phyloP scores from a whole-genome alignment of 2,888 invertebrate species.

The Phorcus lineatus region DNA sequence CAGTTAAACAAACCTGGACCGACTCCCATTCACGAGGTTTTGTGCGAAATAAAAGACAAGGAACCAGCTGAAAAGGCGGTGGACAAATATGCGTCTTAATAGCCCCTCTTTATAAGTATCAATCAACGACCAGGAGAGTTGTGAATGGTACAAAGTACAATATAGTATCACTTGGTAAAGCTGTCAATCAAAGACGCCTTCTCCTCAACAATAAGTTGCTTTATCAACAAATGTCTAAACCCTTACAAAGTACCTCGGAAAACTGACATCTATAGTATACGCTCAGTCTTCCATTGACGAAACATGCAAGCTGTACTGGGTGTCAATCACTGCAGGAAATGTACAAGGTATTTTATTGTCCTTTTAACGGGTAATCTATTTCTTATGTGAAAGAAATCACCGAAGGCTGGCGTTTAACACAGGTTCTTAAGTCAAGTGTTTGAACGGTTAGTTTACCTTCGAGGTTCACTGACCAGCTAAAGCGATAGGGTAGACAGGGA shows the following conservation, averaged over 20 bases:
- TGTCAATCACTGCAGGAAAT: neutral
- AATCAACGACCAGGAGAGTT: neutral
- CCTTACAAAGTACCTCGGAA: neutral
- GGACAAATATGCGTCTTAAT: neutral
- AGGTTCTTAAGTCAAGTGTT: neutral
- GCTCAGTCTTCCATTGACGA: neutral
- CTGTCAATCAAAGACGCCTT: neutral
- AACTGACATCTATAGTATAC: neutral
- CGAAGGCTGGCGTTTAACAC: neutral
- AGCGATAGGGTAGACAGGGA: too few relatives aligned
- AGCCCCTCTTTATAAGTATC: neutral
- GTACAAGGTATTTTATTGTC: constrained; percentile 1
- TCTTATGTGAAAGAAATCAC: constrained; percentile 16
- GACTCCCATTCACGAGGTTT: too few relatives aligned
- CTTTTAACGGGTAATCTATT: constrained; percentile 8
- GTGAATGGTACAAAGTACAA: neutral
- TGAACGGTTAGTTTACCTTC: neutral
- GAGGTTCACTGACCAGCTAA: neutral
- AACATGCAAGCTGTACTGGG: neutral
- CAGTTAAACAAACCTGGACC: too few relatives aligned
- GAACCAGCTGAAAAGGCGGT: too few relatives aligned
- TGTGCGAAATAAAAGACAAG: too few relatives aligned
- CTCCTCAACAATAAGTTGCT: neutral
- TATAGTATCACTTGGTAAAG: neutral
- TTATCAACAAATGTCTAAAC: neutral